These are phyloP conservation scores for Athalia cordata DNA, from an alignment of 2,888 invertebrate genomes.

Conservation along the genomic window DNA sequence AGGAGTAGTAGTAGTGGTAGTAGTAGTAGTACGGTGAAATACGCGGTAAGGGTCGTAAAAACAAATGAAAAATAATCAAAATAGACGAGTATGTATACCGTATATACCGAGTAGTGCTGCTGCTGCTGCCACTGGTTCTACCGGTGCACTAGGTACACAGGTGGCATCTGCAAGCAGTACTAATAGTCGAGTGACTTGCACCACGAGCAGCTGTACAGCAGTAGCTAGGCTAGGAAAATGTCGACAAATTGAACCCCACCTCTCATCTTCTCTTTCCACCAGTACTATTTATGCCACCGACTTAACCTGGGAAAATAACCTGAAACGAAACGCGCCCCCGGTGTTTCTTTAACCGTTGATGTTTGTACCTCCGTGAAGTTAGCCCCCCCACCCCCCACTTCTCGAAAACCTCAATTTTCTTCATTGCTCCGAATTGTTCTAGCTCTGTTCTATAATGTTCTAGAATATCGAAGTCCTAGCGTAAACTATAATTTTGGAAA, in stretches of 20 bases:
- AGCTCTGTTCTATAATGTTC: too few species aligned
- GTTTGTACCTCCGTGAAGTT: too few species aligned
- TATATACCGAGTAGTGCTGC: not conserved
- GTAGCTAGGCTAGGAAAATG: not conserved
- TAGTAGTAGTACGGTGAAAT: too few species aligned
- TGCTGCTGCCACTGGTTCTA: not conserved
- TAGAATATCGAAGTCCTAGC: too few species aligned
- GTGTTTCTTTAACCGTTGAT: too few species aligned
- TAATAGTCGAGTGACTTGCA: slow-evolving; percentile 12
- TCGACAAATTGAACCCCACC: slow-evolving; percentile 35
- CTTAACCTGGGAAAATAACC: not conserved
- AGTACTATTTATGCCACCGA: slow-evolving; percentile 16
- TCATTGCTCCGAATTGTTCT: too few species aligned
- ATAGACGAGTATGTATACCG: not conserved
- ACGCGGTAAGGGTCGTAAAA: not conserved
- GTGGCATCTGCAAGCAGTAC: slow-evolving; percentile 14
- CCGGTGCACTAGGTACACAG: slow-evolving; percentile 8
- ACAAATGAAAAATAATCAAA: slow-evolving; percentile 20
- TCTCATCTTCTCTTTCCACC: not conserved
- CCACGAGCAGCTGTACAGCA: not conserved
- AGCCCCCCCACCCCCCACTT: too few species aligned
- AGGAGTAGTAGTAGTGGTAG: too few species aligned
- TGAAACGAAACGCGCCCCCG: too few species aligned
- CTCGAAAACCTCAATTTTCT: too few species aligned
- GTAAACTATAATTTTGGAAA: too few species aligned